Base-by-base conservation (phyloP, 2,797 vertebrate genomes). In the Lepilemur ruficaudatus region DNA sequence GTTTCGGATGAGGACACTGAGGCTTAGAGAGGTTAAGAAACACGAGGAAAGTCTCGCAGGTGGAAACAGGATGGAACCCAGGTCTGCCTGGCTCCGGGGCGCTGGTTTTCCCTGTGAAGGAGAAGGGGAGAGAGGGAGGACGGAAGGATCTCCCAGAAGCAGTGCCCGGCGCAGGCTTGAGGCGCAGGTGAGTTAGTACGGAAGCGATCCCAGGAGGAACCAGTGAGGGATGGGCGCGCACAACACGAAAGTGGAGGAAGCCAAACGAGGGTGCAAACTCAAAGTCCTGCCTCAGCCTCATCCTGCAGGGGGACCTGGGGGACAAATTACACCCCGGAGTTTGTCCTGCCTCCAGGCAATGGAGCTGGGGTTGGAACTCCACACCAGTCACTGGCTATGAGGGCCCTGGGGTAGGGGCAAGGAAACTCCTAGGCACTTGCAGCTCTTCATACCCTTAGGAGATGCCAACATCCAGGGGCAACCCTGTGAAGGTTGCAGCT, bases 1-100 rank as follows among this genome's bases (percentile, higher is more conserved):
- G 52, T 92, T 94, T 95, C 83, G 43, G 92, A 84, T 67, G 30
- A 87, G 78, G 55, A 93, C 72, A 94, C 1, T 43, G 80, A 96
- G 90, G 18, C 43, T 87, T 57, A 30, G 10, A 70, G 59, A 82
- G 32, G 50, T 65, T 25, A 55, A 69, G 35, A 82, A 73, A 63
- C 2, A 28, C 9, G 32, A 89, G 22, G 65, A 55, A 67, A 87
- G 48, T 35, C 48, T 78, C 35, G 0, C 90, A 81, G 48, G 17
- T n/a, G 28, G 59, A 82, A 95, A 55, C 22, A 70, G 46, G 23
- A 79, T 20, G 59, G 57, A 91, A 35, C 11, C 20, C 72, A 50
- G 43, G 18, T 67, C 89, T 67, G 43, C 32, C 61, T 80, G 35
- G 57, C 61, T 70, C 35, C 4, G 0, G 5, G 30, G 20, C 18